Evolutionary conservation across 2,888 invertebrate genomes (phyloP).

Genomic region (Ceramica pisi): DNA sequence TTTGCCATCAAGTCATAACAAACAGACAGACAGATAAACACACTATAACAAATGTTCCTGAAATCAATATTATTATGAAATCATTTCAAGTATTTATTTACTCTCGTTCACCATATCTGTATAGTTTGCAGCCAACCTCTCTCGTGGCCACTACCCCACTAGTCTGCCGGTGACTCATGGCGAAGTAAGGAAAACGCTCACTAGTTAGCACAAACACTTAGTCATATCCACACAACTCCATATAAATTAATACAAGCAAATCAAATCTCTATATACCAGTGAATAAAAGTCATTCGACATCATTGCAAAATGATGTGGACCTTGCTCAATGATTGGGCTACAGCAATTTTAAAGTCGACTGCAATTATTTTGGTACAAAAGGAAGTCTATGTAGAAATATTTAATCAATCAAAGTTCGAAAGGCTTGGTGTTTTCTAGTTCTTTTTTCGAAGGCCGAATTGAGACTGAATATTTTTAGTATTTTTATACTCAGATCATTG

Average conservation of each 20-base stretch:
- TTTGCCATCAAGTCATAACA: conserved; percentile 20
- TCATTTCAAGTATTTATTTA: conserved; percentile 6
- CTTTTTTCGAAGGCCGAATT: background rate
- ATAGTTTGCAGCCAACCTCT: conserved; percentile 9
- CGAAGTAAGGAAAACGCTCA: conserved; percentile 53
- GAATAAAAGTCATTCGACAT: conserved; percentile 22
- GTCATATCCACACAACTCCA: conserved; percentile 41
- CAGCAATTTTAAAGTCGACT: conserved; percentile 22
- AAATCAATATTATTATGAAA: conserved; percentile 12
- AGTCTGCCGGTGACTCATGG: conserved; percentile 54
- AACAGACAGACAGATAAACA: conserved; percentile 19
- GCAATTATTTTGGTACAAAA: conserved; percentile 32
- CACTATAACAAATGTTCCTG: conserved; percentile 6
- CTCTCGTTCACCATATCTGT: conserved; percentile 13
- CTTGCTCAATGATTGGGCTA: conserved; percentile 34
- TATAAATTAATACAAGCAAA: conserved; percentile 32
- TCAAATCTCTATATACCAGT: conserved; percentile 5
- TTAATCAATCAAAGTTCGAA: conserved; percentile 24
- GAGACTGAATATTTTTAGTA: background rate
- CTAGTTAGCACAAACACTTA: conserved; percentile 56
- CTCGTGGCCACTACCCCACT: conserved; percentile 28
- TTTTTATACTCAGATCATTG: conserved; percentile 8
- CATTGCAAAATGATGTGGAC: conserved; percentile 11
- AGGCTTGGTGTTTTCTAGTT: conserved; percentile 25
- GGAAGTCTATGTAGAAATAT: conserved; percentile 23